Percentiles rank a stretch among this genome's conserved stretches.
These are phyloP conservation scores for Geotrypetes seraphini DNA, from an alignment of 2,797 vertebrate species.

Conservation along the genomic window DNA sequence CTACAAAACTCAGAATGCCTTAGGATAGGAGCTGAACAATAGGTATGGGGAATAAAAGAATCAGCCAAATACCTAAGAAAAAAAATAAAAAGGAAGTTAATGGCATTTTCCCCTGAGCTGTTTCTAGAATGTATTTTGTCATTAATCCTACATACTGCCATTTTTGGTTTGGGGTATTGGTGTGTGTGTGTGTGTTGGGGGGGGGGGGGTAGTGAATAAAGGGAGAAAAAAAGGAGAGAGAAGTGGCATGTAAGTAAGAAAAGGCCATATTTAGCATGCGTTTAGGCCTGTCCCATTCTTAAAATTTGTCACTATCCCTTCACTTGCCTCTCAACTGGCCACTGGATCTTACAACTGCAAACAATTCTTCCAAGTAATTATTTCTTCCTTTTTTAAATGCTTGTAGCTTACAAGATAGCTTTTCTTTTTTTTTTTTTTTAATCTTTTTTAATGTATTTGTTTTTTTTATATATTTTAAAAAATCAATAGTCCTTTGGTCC, in stretches of 20 bases:
- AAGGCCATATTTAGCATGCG: conserved; percentile 5
- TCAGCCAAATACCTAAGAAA: too few species aligned
- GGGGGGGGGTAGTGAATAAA: too few species aligned
- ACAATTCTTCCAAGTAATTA: conserved; percentile 28
- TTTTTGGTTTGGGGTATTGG: too few species aligned
- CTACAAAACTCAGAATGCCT: too few species aligned
- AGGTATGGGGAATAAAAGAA: too few species aligned
- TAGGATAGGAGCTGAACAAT: too few species aligned
- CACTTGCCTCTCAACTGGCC: conserved; percentile 11
- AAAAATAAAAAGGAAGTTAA: too few species aligned
- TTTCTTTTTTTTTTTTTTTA: conserved; percentile 28
- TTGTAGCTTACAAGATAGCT: conserved; percentile 1
- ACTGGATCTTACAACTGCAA: neutral
- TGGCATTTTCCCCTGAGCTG: too few species aligned
- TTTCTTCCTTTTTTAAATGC: conserved; percentile 1
- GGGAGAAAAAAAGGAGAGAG: conserved; percentile 17
- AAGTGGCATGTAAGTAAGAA: neutral
- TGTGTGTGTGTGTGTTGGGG: too few species aligned
- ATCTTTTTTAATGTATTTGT: conserved; percentile 52
- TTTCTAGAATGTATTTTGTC: too few species aligned
- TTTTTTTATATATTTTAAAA: conserved; percentile 75
- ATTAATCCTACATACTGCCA: too few species aligned
- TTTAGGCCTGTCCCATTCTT: conserved; percentile 10
- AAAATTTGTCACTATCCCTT: neutral
- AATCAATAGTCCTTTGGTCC: conserved; percentile 98